Evolutionary conservation across 2,797 vertebrate genomes (phyloP).

Genomic region (Catamblyrhynchus diadema): DNA sequence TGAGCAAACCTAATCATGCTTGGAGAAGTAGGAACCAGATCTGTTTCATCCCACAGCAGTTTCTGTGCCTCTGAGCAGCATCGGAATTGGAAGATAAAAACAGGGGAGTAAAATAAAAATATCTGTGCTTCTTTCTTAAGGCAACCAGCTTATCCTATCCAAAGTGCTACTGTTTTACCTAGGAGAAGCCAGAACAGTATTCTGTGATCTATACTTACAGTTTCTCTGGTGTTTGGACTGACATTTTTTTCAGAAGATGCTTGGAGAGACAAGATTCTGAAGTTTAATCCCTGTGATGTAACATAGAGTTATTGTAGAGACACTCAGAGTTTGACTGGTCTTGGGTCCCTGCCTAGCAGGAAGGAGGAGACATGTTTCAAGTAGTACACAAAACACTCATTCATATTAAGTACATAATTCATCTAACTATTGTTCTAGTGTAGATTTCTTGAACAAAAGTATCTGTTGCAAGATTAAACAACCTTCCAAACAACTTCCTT

Average conservation of each 20-base stretch:
- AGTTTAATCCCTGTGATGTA: not conserved
- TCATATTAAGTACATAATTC: not conserved
- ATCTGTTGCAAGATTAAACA: not conserved
- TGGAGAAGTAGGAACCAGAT: not conserved
- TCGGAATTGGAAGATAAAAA: not conserved
- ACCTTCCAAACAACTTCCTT: not conserved
- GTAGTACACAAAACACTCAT: not conserved
- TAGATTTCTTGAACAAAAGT: not conserved
- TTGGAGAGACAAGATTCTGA: not conserved
- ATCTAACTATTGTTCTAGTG: not conserved
- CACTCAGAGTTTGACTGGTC: not conserved
- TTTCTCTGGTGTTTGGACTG: not conserved
- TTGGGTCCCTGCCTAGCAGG: not conserved
- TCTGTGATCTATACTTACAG: not conserved
- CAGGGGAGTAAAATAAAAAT: not conserved
- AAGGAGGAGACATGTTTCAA: not conserved
- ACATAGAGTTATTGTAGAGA: not conserved
- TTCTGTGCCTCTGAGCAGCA: not conserved
- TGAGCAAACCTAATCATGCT: not conserved
- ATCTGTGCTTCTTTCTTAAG: not conserved
- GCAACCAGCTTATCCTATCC: not conserved
- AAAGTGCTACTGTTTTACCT: not conserved
- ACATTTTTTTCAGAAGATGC: not conserved
- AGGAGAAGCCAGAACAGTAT: not conserved
- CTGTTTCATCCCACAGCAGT: not conserved